Base-by-base conservation (phyloP, 2,797 vertebrate genomes). In the Sebastes diploproa region DNA sequence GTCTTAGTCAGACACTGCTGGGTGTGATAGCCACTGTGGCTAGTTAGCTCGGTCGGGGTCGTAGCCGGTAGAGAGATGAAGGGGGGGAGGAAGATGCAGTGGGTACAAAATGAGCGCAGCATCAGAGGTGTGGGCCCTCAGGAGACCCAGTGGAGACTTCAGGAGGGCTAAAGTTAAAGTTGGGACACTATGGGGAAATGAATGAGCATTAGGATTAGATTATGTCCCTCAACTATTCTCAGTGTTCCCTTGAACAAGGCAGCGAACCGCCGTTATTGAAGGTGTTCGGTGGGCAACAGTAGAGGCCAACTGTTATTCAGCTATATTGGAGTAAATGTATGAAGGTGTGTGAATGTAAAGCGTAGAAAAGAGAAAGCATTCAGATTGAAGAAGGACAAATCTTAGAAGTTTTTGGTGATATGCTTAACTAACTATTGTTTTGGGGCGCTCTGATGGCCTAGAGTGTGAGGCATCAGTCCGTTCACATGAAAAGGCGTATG, bases 1-100 rank as follows among this genome's bases (percentile, higher is more conserved):
- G 88, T 92, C 88, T 94, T 89, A 91, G 92, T 89, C 89, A 91
- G 82, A 89, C 88, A 77, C 90, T 83, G 89, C 89, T 86, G 89
- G 82, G 72, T 78, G 85, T 86, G 88, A 92, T 91, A 92, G 94
- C 89, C 81, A 74, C 83, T 84, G 83, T 79, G 81, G 91, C 87
- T 88, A 90, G 91, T 88, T 91, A 84, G 89, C 75, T 72, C 29
- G 52, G 74, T 77, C 7, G 52, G 74, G 76, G 81, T 75, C 25
- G 20, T 46, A 62, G 85, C 61, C 78, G 72, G 70, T 50, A 77
- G 72, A 32, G 64, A 64, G 52, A 67, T n/a, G 50, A 69, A 78
- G 56, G 62, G 11, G 13, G 38, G 68, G 68, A 69, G 14, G 65
- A 54, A 50, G 73, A 55, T 70, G 38, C 16, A 54, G 9, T 32